These are phyloP conservation scores for Prionace glauca DNA, from an alignment of 2,797 vertebrate species.

Conservation along the genomic window DNA sequence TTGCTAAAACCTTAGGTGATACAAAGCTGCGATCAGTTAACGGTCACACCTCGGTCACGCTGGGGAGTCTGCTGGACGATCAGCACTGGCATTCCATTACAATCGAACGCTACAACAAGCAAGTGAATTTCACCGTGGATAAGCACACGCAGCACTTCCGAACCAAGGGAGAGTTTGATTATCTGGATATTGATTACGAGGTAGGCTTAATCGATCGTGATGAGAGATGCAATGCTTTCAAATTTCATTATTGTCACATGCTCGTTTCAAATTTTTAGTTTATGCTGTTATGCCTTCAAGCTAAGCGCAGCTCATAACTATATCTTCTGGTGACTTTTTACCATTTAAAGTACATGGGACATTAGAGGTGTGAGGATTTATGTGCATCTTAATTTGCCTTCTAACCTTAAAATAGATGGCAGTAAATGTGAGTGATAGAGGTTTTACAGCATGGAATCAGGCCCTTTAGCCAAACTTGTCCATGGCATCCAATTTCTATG, in stretches of 20 bases:
- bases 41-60: constrained; percentile 63
- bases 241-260: background rate
- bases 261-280: background rate
- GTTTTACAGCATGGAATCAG: too few relatives aligned
- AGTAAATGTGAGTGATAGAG: background rate
- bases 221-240: background rate
- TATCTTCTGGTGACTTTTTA: background rate
- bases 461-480: too few relatives aligned
- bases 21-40: constrained; percentile 69
- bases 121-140: constrained; percentile 92
- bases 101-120: constrained; percentile 87
- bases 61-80: constrained; percentile 90
- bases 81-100: constrained; percentile 92
- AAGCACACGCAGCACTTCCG: constrained; percentile 81
- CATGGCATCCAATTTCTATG: too few relatives aligned
- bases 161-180: constrained; percentile 78
- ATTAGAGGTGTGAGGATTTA: background rate
- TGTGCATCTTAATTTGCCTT: background rate
- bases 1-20: constrained; percentile 63
- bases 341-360: too few relatives aligned
- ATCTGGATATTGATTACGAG: constrained; percentile 94
- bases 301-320: background rate
- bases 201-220: constrained; percentile 48
- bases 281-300: background rate
- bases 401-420: background rate